phyloP scores from a whole-genome alignment of 2,113 vertebrate genomes.

The Trichechus manatus region DNA sequence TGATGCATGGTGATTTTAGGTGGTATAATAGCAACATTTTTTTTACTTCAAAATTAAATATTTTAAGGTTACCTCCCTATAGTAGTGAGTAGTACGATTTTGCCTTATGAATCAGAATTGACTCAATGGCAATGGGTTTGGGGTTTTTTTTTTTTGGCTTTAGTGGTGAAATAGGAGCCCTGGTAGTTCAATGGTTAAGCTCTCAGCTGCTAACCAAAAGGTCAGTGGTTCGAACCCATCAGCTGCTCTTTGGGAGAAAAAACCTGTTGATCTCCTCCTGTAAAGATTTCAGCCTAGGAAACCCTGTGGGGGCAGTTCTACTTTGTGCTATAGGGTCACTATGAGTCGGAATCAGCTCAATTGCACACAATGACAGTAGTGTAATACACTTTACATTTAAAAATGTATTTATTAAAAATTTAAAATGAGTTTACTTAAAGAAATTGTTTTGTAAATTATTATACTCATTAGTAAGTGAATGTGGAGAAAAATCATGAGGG shows the following conservation, averaged over 20 bases:
- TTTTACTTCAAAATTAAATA: conserved; percentile 6
- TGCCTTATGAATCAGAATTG: not conserved
- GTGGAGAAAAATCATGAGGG: not conserved
- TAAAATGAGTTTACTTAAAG: not conserved
- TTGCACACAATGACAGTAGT: not conserved
- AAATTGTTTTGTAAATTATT: not conserved
- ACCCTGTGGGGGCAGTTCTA: not conserved
- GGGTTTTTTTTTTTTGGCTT: not conserved
- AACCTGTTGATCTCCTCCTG: not conserved
- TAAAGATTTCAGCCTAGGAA: not conserved
- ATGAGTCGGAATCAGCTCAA: not conserved
- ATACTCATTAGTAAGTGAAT: not conserved
- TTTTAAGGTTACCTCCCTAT: not conserved
- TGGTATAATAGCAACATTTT: not conserved
- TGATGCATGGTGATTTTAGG: not conserved
- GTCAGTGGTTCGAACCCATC: not conserved
- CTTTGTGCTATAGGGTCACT: not conserved
- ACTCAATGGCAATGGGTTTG: not conserved
- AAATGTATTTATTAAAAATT: not conserved
- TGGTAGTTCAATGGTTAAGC: not conserved
- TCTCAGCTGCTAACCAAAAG: not conserved
- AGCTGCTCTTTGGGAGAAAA: not conserved
- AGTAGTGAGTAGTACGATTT: not conserved
- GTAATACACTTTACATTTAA: conserved; percentile 31
- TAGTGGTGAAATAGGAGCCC: not conserved